phyloP scores from a whole-genome alignment of 2,113 vertebrate species.

The Dicaeum eximium region DNA sequence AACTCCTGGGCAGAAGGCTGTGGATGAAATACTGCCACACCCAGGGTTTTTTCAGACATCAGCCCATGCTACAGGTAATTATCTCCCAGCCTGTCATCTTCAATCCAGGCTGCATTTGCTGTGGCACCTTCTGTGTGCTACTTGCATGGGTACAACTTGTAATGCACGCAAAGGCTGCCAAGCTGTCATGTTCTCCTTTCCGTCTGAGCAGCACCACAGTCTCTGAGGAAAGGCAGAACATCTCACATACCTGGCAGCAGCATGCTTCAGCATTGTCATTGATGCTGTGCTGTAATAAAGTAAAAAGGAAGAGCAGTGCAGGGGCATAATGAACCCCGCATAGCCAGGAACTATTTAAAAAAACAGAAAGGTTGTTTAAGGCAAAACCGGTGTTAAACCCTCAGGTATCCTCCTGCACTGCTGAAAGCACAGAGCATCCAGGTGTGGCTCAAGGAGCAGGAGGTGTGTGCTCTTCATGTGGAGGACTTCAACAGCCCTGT shows the following conservation, averaged over 20 bases:
- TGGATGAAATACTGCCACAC: background rate
- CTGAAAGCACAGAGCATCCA: background rate
- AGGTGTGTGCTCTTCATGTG: background rate
- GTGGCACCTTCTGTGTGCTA: background rate
- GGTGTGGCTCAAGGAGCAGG: background rate
- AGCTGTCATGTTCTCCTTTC: background rate
- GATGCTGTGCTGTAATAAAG: background rate
- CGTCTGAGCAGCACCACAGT: background rate
- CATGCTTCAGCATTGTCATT: background rate
- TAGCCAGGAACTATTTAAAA: fast-evolving
- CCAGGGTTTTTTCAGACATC: background rate
- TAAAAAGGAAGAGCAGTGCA: background rate
- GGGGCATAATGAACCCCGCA: fast-evolving
- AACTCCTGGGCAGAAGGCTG: background rate
- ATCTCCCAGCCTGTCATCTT: background rate
- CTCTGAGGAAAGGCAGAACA: background rate
- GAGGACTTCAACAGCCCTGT: background rate
- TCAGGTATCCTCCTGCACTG: fast-evolving
- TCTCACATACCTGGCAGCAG: background rate
- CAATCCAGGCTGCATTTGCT: background rate
- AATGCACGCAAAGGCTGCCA: background rate
- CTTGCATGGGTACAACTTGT: background rate
- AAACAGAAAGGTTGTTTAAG: background rate
- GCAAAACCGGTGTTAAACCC: background rate
- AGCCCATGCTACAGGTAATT: background rate